Conservation (phyloP, 2,888 invertebrate species). For the Amphipyra berbera region DNA sequence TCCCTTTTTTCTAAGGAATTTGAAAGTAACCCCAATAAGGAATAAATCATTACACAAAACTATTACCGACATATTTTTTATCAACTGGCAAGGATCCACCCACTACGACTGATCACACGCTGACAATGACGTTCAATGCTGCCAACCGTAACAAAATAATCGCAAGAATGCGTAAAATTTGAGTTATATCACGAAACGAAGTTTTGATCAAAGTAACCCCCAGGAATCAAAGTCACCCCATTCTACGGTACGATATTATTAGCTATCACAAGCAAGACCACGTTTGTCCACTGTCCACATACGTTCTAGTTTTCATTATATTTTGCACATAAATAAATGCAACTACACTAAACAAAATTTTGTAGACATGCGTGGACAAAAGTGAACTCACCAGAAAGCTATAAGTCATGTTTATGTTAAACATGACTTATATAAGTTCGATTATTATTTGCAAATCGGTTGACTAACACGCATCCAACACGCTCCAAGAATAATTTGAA, state of each 20-base stretch:
- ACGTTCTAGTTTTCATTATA: background rate
- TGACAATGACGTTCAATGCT: too few relatives aligned
- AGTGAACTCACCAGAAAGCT: background rate
- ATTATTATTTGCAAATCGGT: background rate
- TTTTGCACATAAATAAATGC: background rate
- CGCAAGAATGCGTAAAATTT: too few relatives aligned
- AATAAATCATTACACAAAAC: too few relatives aligned
- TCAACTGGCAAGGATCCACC: too few relatives aligned
- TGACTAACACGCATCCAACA: background rate
- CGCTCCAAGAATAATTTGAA: background rate
- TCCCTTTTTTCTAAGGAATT: too few relatives aligned
- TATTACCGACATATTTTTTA: too few relatives aligned
- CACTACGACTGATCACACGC: too few relatives aligned
- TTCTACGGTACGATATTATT: background rate
- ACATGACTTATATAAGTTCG: background rate
- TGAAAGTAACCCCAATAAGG: too few relatives aligned
- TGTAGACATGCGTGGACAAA: conserved; percentile 5
- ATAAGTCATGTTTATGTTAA: background rate
- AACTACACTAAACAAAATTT: background rate
- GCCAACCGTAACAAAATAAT: too few relatives aligned
- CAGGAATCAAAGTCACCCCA: too few relatives aligned
- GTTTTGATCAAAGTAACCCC: too few relatives aligned
- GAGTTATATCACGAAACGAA: too few relatives aligned
- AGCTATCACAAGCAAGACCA: conserved; percentile 18
- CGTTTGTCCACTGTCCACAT: conserved; percentile 6